A percentile compares a stretch with the other conserved stretches of the same genome.
Conservation (phyloP, 2,113 vertebrate species). For the Ancistrus triradiatus region DNA sequence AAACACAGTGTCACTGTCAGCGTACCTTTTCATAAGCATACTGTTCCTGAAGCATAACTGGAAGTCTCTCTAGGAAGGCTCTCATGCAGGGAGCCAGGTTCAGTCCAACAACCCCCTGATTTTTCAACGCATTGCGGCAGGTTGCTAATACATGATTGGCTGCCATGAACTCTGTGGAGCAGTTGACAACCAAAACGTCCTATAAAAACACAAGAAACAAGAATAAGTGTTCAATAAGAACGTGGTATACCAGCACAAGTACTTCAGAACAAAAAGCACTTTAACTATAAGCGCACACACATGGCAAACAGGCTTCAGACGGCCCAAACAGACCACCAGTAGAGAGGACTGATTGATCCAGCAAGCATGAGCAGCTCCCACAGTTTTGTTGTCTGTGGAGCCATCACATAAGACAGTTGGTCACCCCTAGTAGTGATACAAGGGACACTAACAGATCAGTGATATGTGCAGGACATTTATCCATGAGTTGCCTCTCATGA, state of each 20-base stretch:
- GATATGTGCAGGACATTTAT: no score
- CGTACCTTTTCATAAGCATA: conserved; percentile 94
- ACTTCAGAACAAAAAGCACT: neutral
- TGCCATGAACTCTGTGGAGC: conserved; percentile 83
- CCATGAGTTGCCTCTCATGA: no score
- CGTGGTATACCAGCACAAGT: neutral
- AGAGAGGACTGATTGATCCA: no score
- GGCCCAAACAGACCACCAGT: no score
- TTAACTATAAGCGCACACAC: no score
- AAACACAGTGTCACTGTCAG: neutral
- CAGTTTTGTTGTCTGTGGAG: no score
- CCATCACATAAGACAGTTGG: no score
- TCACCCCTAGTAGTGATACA: no score
- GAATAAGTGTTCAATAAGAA: neutral
- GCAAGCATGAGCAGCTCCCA: no score
- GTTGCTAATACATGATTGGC: conserved; percentile 89
- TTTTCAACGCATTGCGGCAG: conserved; percentile 85
- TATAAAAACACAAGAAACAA: conserved; percentile 45
- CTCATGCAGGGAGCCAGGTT: conserved; percentile 96
- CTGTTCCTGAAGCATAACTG: conserved; percentile 96
- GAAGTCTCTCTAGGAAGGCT: conserved; percentile 90
- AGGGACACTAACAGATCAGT: no score
- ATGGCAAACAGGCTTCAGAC: no score
- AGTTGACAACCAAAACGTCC: conserved; percentile 94
- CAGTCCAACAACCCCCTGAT: conserved; percentile 88